Conservation (phyloP, 2,888 invertebrate species). For the Luffia ferchaultella region DNA sequence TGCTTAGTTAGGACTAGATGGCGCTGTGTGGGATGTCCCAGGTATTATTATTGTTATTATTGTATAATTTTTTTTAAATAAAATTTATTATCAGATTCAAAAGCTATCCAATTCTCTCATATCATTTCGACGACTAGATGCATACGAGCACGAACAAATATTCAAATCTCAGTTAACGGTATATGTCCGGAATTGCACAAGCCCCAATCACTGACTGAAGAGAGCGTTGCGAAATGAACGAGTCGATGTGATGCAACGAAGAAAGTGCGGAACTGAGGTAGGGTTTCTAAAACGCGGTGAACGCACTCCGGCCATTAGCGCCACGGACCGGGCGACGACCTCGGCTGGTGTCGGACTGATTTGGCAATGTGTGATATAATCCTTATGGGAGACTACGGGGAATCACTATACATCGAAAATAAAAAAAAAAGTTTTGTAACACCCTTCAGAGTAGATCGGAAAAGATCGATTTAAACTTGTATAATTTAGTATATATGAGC, state of each 20-base stretch:
- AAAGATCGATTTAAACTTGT: neutral
- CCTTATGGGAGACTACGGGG: conserved; percentile 30
- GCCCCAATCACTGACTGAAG: conserved; percentile 37
- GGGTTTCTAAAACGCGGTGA: conserved; percentile 59
- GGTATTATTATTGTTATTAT: no score
- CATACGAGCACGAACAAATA: no score
- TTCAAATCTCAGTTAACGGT: neutral
- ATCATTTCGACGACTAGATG: no score
- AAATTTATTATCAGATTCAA: no score
- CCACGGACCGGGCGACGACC: conserved; percentile 35
- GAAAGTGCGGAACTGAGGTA: conserved; percentile 63
- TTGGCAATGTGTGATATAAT: conserved; percentile 11
- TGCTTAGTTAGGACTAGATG: no score
- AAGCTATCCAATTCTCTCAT: no score
- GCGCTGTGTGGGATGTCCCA: no score
- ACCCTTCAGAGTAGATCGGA: no score
- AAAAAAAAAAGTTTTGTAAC: no score
- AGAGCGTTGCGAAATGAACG: conserved; percentile 54
- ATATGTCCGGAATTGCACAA: conserved; percentile 39
- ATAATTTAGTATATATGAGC: neutral
- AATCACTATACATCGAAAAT: conserved; percentile 23
- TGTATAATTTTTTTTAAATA: no score
- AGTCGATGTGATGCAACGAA: conserved; percentile 51
- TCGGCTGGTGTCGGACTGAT: conserved; percentile 16
- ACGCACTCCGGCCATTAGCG: conserved; percentile 55